Conservation (phyloP, 1,140 invertebrate species). For the Rhopalosiphum maidis region DNA sequence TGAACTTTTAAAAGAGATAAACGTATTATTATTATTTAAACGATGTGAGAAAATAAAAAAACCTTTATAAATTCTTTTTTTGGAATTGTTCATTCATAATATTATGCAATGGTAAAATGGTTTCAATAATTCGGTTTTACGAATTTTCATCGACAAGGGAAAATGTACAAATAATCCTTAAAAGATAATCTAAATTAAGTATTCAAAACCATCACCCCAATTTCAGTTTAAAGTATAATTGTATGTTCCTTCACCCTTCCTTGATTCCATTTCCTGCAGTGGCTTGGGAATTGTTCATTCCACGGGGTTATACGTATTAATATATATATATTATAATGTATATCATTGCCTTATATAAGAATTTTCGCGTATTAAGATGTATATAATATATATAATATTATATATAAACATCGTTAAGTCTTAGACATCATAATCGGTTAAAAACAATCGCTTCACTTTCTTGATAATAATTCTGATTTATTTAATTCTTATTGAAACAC, state of each 20-base stretch:
- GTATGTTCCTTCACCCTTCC: slow-evolving; percentile 9
- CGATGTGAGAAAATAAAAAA: neutral
- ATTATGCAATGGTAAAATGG: neutral
- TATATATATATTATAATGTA: neutral
- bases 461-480: neutral
- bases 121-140: neutral
- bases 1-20: neutral
- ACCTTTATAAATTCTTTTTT: neutral
- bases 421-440: neutral
- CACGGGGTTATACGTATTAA: neutral
- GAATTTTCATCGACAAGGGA: neutral
- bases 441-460: neutral
- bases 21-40: neutral
- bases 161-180: slow-evolving; percentile 8
- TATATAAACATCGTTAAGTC: neutral
- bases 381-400: neutral
- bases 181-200: slow-evolving; percentile 43
- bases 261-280: neutral
- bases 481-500: neutral
- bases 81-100: neutral
- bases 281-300: slow-evolving; percentile 23
- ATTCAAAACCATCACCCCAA: slow-evolving; percentile 35
- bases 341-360: neutral
- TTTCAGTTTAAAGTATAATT: slow-evolving; percentile 15
- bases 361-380: neutral